These are phyloP conservation scores for Asteroscopus sphinx DNA, from an alignment of 2,888 invertebrate genomes.

Conservation along the genomic window DNA sequence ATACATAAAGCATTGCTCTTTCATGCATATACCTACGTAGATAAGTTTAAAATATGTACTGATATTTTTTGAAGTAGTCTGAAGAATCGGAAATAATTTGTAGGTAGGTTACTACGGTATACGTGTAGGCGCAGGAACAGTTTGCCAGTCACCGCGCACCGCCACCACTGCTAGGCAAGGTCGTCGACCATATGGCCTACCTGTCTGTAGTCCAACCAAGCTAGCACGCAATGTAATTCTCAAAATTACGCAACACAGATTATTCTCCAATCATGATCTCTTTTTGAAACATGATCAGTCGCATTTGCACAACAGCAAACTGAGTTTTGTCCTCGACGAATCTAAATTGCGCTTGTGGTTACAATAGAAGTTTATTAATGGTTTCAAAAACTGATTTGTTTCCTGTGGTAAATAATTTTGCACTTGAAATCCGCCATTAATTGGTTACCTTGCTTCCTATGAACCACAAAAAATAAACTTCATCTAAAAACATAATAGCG, in stretches of 20 bases:
- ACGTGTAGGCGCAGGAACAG: slow-evolving; percentile 77
- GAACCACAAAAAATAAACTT: slow-evolving; percentile 60
- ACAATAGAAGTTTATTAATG: slow-evolving; percentile 31
- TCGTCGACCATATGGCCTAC: slow-evolving; percentile 83
- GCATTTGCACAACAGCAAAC: slow-evolving; percentile 28
- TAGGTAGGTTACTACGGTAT: too few species aligned
- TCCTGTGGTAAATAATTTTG: slow-evolving; percentile 70
- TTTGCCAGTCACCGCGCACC: slow-evolving; percentile 75
- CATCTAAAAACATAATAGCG: slow-evolving; percentile 45
- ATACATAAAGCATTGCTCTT: slow-evolving; percentile 43
- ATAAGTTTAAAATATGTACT: slow-evolving; percentile 32
- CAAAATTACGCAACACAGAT: slow-evolving; percentile 63
- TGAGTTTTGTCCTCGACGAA: slow-evolving; percentile 50
- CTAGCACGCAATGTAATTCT: slow-evolving; percentile 60
- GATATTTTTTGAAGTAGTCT: slow-evolving; percentile 52
- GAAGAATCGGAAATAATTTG: slow-evolving; percentile 71
- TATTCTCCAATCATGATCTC: slow-evolving; percentile 55
- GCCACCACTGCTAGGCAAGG: slow-evolving; percentile 71
- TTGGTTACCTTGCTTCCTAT: slow-evolving; percentile 66
- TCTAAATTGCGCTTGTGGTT: slow-evolving; percentile 36
- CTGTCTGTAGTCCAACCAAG: slow-evolving; percentile 61
- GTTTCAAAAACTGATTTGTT: slow-evolving; percentile 48
- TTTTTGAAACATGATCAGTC: slow-evolving; percentile 54
- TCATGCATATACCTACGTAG: slow-evolving; percentile 38
- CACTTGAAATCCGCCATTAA: slow-evolving; percentile 62